A percentile compares a stretch with the other conserved stretches of the same genome.
Evolutionary conservation across 2,113 vertebrate genomes (phyloP).

Genomic region (Abramis brama): DNA sequence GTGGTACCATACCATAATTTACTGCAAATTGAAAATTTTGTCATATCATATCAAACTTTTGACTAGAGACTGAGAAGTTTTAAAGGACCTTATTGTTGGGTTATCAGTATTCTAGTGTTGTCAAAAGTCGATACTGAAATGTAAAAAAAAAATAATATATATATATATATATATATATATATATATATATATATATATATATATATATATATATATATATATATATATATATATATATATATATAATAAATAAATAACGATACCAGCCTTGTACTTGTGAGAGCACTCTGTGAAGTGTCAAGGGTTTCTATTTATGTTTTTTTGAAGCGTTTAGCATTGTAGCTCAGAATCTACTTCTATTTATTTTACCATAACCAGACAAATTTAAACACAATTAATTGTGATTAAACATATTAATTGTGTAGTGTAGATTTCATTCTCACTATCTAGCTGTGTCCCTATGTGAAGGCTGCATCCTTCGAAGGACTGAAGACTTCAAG

Average conservation of each 20-base stretch:
- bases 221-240: no score
- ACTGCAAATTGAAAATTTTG: neutral
- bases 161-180: no score
- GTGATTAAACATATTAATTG: neutral
- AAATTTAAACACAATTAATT: neutral
- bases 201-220: no score
- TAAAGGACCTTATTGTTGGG: neutral
- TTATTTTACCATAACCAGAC: neutral
- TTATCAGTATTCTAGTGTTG: neutral
- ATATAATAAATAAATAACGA: no score
- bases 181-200: no score
- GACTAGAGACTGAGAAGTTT: neutral
- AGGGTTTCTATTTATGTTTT: neutral
- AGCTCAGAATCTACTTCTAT: neutral
- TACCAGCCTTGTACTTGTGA: neutral
- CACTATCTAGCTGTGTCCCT: no score
- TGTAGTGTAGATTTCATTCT: neutral
- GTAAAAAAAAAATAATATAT: no score
- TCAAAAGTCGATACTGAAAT: neutral
- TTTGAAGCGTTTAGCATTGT: neutral
- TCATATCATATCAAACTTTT: neutral
- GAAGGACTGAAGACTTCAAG: no score
- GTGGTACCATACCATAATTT: neutral
- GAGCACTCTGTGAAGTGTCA: neutral
- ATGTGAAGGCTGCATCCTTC: no score